phyloP scores from a whole-genome alignment of 2,888 invertebrate species.

The Germaria angustata region DNA sequence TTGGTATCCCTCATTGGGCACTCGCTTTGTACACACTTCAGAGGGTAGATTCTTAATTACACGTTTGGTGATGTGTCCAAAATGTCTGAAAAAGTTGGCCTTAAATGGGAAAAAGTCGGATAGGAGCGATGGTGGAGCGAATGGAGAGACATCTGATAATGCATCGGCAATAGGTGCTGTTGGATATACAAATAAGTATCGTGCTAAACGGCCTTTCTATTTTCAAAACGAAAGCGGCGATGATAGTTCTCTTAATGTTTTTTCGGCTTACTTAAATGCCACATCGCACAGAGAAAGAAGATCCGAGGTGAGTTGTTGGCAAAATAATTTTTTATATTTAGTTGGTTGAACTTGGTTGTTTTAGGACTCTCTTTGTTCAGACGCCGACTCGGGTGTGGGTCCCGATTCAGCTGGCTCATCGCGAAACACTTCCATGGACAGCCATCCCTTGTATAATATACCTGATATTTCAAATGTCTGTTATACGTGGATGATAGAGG shows the following conservation, averaged over 20 bases:
- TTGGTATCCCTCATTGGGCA: slow-evolving; percentile 98
- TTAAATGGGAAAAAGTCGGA: slow-evolving; percentile 67
- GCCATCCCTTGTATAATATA: slow-evolving; percentile 82
- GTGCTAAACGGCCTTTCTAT: slow-evolving; percentile 68
- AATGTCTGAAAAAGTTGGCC: slow-evolving; percentile 84
- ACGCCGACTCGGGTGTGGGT: slow-evolving; percentile 93
- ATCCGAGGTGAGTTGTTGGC: slow-evolving; percentile 68
- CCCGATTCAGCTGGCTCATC: slow-evolving; percentile 90
- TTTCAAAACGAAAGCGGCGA: slow-evolving; percentile 72
- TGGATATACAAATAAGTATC: slow-evolving; percentile 71
- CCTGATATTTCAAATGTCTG: slow-evolving; percentile 79
- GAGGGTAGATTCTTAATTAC: slow-evolving; percentile 97
- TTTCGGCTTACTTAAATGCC: slow-evolving; percentile 76
- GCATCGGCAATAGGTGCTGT: slow-evolving; percentile 52
- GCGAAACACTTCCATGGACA: slow-evolving; percentile 90
- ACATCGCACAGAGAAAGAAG: slow-evolving; percentile 74
- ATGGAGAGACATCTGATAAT: slow-evolving; percentile 42
- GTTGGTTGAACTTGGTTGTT: background rate
- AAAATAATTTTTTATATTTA: background rate
- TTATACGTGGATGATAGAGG: slow-evolving; percentile 96
- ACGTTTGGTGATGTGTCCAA: slow-evolving; percentile 94
- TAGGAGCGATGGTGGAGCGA: slow-evolving; percentile 40
- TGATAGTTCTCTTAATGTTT: slow-evolving; percentile 74
- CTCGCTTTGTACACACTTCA: slow-evolving; percentile 98
- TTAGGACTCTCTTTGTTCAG: slow-evolving; percentile 87